phyloP scores from a whole-genome alignment of 2,888 invertebrate genomes.

The Notodonta dromedarius region DNA sequence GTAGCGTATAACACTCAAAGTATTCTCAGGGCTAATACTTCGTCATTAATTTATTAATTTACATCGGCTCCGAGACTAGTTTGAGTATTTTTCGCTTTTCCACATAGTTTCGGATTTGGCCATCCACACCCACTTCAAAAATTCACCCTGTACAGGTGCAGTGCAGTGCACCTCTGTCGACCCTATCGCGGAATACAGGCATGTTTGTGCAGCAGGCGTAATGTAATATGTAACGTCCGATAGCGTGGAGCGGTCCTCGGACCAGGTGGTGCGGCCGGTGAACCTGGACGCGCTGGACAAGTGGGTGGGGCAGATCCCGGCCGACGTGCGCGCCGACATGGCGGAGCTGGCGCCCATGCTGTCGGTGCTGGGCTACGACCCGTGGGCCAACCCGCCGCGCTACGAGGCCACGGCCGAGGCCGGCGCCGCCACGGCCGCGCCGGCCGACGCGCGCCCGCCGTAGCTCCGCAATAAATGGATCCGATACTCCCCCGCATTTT shows the following conservation, averaged over 20 bases:
- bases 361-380: constrained; percentile 96
- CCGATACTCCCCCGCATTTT: background rate
- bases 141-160: too few species aligned
- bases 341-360: constrained; percentile 97
- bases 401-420: constrained; percentile 89
- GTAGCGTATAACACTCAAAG: too few species aligned
- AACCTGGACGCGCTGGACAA: constrained; percentile 97
- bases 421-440: constrained; percentile 64
- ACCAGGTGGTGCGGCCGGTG: constrained; percentile 99
- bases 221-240: constrained; percentile 32
- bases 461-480: constrained; percentile 1
- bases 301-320: constrained; percentile 95
- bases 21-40: too few species aligned
- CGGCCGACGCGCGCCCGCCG: constrained; percentile 6
- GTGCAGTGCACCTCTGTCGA: too few species aligned
- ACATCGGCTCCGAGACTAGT: too few species aligned
- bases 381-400: constrained; percentile 97
- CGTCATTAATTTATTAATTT: too few species aligned
- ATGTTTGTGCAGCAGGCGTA: too few species aligned
- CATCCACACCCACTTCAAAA: too few species aligned
- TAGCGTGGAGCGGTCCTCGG: constrained; percentile 98
- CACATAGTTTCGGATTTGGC: too few species aligned
- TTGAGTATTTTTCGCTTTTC: too few species aligned
- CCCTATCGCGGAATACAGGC: too few species aligned
- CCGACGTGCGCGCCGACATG: constrained; percentile 97